phyloP scores from a whole-genome alignment of 2,888 invertebrate genomes.

The Eristalis intricaria region DNA sequence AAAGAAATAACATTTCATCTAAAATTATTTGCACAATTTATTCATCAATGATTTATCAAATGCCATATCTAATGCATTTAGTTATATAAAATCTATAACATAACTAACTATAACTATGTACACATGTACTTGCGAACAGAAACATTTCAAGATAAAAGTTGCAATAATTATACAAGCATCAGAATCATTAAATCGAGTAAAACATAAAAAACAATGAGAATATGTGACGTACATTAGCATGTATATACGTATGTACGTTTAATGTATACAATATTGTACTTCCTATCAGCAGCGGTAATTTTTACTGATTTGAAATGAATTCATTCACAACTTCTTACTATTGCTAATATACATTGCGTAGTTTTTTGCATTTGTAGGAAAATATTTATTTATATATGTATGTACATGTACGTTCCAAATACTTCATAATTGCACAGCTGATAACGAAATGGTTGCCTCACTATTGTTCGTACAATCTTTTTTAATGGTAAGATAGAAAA shows the following conservation, averaged over 20 bases:
- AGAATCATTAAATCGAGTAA: background rate
- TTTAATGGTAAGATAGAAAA: constrained; percentile 24
- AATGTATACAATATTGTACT: background rate
- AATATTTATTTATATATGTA: background rate
- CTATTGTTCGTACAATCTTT: constrained; percentile 10
- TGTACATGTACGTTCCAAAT: background rate
- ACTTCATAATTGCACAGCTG: constrained; percentile 10
- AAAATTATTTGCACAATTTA: background rate
- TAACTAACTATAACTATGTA: too few relatives aligned
- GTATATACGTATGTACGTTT: background rate
- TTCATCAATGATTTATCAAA: too few relatives aligned
- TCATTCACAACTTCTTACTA: constrained; percentile 47
- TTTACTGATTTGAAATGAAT: background rate
- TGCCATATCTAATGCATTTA: too few relatives aligned
- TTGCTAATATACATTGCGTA: background rate
- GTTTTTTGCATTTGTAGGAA: background rate
- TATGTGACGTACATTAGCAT: background rate
- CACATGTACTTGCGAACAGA: background rate
- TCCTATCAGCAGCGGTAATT: background rate
- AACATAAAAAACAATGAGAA: background rate
- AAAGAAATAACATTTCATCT: too few relatives aligned
- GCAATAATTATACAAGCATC: background rate
- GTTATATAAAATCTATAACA: too few relatives aligned
- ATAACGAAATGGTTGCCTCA: constrained; percentile 20
- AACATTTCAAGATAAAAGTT: background rate